Conservation (phyloP, 1,140 invertebrate genomes). For the Nephila pilipes region DNA sequence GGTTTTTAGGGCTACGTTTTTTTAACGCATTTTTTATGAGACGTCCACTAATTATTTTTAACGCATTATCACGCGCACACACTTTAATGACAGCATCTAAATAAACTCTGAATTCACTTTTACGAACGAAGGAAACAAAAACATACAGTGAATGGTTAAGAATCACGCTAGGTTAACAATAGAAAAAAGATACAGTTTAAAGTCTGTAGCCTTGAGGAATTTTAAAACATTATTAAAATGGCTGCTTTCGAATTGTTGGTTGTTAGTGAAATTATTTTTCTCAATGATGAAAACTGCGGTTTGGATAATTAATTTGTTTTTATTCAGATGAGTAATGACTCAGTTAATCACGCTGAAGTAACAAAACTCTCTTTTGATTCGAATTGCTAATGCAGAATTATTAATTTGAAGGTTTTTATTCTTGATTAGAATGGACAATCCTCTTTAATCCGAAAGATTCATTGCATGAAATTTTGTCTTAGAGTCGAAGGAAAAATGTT, state of each 20-base stretch:
- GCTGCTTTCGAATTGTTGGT: neutral
- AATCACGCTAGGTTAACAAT: constrained; percentile 40
- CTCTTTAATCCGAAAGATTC: too few relatives aligned
- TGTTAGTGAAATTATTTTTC: neutral
- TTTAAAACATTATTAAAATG: constrained; percentile 18
- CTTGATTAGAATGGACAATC: too few relatives aligned
- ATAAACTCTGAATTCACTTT: constrained; percentile 36
- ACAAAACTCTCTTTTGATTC: too few relatives aligned
- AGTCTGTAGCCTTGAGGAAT: neutral
- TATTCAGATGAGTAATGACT: neutral
- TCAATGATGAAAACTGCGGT: neutral
- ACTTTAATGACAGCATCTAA: constrained; percentile 35
- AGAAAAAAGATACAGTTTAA: neutral
- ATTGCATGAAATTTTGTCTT: too few relatives aligned
- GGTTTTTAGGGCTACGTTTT: constrained; percentile 49
- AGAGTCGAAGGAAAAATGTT: too few relatives aligned
- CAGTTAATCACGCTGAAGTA: too few relatives aligned
- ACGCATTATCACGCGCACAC: constrained; percentile 9
- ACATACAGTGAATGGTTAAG: neutral
- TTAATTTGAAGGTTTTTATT: too few relatives aligned
- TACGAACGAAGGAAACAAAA: neutral
- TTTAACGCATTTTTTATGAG: neutral
- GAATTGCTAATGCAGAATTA: too few relatives aligned
- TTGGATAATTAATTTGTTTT: neutral
- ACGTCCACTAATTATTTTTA: constrained; percentile 45